Evolutionary conservation across 2,797 vertebrate genomes (phyloP), one percentile per base, ranked within the genome.

Genomic region (Vespertilio murinus): DNA sequence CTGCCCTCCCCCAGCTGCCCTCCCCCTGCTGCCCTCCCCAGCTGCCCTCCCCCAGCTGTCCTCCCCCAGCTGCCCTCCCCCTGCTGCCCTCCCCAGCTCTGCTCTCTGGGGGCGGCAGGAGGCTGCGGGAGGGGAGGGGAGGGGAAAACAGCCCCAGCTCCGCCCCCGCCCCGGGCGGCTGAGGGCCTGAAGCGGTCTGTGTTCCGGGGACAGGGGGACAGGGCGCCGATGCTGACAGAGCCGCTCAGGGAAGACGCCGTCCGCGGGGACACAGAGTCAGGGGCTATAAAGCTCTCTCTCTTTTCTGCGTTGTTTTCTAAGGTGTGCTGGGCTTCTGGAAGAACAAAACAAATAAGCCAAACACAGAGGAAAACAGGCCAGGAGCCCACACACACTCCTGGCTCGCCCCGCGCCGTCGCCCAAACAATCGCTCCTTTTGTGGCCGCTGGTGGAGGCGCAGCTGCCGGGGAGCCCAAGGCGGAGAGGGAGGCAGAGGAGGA

Each of bases 371-470:
- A 93, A 80, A 61, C 86, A 64, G 88, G 91, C 71, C 77, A 78
- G 71, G 82, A 95, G 9, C 71, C 85, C 70, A 90, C 97, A 97
- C 95, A 67, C 69, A 40, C 28, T 30, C 94, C 25, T 56, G 82
- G 71, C 82, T 78, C 79, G 88, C 95, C 90, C 91, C 49, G 45
- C 71, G n/a, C 25, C 91, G 85, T 94, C 91, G 96, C 81, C 22
- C 79, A 95, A 93, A 77, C 81, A 97, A 97, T 73, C 12, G 45
- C 82, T 89, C 71, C 95, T 96, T 97, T 95, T 97, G 96, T 96
- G 94, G 54, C 56, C 85, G 95, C 84, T 97, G 73, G 56, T 94
- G 89, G 96, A 97, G 96, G 75, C 84, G 30, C 73, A 90, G 91
- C 82, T 42, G 42, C 81, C 92, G 85, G 97, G 95, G 96, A 97